Conservation (phyloP, 2,797 vertebrate genomes). For the Helarctos malayanus region DNA sequence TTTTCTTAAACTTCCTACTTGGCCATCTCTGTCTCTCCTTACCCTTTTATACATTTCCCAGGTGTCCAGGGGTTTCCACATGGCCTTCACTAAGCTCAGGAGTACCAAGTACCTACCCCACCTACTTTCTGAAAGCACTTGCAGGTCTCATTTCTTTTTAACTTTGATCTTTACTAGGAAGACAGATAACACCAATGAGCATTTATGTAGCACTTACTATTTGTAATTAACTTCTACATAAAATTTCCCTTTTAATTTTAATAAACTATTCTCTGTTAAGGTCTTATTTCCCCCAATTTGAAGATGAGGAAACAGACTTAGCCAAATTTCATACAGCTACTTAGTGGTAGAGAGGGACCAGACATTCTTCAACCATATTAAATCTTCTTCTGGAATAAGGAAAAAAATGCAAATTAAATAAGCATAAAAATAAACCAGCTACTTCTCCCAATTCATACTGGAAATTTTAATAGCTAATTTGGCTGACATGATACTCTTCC, state of each 20-base stretch:
- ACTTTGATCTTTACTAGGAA: neutral
- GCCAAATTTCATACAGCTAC: neutral
- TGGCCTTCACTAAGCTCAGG: neutral
- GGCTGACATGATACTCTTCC: neutral
- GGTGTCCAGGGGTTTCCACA: neutral
- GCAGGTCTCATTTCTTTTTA: neutral
- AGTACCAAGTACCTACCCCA: neutral
- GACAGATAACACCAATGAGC: neutral
- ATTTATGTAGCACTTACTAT: neutral
- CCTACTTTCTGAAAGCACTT: neutral
- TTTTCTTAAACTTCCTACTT: neutral
- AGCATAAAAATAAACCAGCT: neutral
- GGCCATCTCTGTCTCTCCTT: neutral
- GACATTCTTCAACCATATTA: neutral
- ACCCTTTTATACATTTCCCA: neutral
- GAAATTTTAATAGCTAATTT: neutral
- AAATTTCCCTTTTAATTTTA: slow-evolving; percentile 37
- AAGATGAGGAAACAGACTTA: slow-evolving; percentile 17
- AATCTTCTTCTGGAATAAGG: slow-evolving; percentile 20
- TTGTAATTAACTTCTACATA: neutral
- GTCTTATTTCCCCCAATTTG: neutral
- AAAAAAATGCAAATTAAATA: slow-evolving; percentile 55
- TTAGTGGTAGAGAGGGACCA: neutral
- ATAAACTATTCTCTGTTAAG: neutral
- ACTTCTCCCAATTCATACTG: neutral